Percentiles rank a stretch among this genome's conserved stretches.
These are phyloP conservation scores for Psilanteris sp. DNA, from an alignment of 1,140 invertebrate species.

Conservation along the genomic window DNA sequence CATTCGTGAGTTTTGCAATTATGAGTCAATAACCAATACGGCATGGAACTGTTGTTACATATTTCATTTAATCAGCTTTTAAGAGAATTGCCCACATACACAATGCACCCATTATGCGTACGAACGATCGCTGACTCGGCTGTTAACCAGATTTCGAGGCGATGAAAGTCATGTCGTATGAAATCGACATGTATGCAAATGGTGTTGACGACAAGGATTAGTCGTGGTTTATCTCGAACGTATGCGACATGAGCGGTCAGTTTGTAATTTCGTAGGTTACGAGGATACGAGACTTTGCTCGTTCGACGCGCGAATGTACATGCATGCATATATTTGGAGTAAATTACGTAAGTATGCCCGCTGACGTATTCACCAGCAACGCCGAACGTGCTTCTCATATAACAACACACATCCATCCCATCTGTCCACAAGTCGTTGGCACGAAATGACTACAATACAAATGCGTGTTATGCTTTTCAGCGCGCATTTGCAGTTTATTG, in stretches of 20 bases:
- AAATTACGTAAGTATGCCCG: constrained; percentile 65
- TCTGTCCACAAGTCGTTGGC: constrained; percentile 49
- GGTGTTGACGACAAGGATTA: constrained; percentile 61
- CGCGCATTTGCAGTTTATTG: constrained; percentile 9
- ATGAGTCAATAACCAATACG: constrained; percentile 49
- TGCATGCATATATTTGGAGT: constrained; percentile 58
- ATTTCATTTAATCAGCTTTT: constrained; percentile 63
- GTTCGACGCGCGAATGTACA: constrained; percentile 50
- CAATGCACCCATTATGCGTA: constrained; percentile 49
- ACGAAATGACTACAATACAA: constrained; percentile 46
- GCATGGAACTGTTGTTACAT: constrained; percentile 36
- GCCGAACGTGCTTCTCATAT: constrained; percentile 54
- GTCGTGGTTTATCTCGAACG: constrained; percentile 63
- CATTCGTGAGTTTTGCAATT: constrained; percentile 33
- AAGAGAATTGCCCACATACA: constrained; percentile 56
- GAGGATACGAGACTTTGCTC: constrained; percentile 61
- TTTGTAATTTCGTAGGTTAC: constrained; percentile 65
- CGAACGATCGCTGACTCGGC: constrained; percentile 59
- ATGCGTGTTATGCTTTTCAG: constrained; percentile 26
- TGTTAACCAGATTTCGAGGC: constrained; percentile 63
- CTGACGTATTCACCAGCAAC: constrained; percentile 50
- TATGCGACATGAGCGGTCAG: constrained; percentile 58
- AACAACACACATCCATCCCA: constrained; percentile 47
- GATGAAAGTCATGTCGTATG: constrained; percentile 65
- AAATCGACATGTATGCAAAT: constrained; percentile 65